Conservation (phyloP, 2,888 invertebrate genomes). For the Ferdinandea cuprea region DNA sequence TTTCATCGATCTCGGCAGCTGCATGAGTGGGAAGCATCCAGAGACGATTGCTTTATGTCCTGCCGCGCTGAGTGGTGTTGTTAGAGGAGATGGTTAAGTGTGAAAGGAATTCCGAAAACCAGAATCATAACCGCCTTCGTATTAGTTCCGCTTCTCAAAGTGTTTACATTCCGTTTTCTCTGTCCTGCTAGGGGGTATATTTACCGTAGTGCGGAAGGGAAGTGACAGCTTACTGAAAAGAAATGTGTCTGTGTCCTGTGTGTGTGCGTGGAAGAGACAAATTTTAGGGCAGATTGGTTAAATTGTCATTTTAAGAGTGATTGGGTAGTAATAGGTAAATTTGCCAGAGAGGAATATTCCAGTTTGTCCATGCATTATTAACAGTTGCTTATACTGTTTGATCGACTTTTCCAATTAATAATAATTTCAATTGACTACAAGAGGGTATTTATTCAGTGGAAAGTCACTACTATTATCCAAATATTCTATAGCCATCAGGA, state of each 20-base stretch:
- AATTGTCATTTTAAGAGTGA: constrained; percentile 55
- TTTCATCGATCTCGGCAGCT: constrained; percentile 37
- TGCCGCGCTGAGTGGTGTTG: constrained; percentile 9
- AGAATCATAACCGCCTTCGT: constrained; percentile 54
- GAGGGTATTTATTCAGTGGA: no score
- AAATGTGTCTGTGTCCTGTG: neutral
- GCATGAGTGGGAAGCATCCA: constrained; percentile 37
- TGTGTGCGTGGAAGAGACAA: constrained; percentile 19
- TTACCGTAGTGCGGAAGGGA: neutral
- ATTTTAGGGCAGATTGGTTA: constrained; percentile 47
- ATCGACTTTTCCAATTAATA: constrained; percentile 5
- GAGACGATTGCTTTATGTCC: constrained; percentile 25
- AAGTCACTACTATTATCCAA: no score
- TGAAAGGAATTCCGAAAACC: constrained; percentile 48
- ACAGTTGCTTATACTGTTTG: neutral
- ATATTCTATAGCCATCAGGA: no score
- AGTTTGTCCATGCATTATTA: constrained; percentile 9
- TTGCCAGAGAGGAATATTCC: constrained; percentile 28
- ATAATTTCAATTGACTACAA: no score
- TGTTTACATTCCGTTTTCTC: constrained; percentile 51
- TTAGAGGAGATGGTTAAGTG: constrained; percentile 15
- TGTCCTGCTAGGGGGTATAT: constrained; percentile 3
- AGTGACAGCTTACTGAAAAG: neutral
- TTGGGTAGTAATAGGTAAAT: constrained; percentile 46
- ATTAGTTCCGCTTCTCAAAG: constrained; percentile 50